These are phyloP conservation scores for Pelosia muscerda DNA, from an alignment of 2,888 invertebrate species.

Conservation along the genomic window DNA sequence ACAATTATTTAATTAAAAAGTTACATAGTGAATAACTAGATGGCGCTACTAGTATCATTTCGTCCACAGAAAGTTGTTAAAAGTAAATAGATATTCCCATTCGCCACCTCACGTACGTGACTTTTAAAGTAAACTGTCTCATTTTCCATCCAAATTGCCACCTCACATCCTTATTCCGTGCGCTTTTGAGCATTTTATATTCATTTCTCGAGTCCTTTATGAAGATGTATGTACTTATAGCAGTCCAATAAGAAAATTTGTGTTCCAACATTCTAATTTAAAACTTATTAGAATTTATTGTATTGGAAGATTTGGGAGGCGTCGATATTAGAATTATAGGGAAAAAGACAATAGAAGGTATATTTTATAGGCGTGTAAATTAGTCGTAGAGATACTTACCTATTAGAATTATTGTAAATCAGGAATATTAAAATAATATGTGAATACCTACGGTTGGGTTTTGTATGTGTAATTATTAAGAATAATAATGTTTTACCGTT, in stretches of 20 bases:
- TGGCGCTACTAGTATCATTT: slow-evolving; percentile 62
- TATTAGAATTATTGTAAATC: no score
- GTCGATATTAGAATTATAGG: slow-evolving; percentile 10
- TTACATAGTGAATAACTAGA: slow-evolving; percentile 52
- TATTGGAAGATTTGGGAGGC: slow-evolving; percentile 26
- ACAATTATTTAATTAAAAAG: neutral
- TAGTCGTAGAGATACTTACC: no score
- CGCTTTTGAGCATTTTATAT: slow-evolving; percentile 76
- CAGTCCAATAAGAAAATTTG: slow-evolving; percentile 69
- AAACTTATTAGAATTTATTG: slow-evolving; percentile 53
- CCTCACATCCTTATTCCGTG: slow-evolving; percentile 79
- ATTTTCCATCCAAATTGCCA: slow-evolving; percentile 80
- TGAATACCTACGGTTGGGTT: neutral
- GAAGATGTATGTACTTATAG: slow-evolving; percentile 72
- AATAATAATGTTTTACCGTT: no score
- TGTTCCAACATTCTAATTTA: slow-evolving; percentile 54
- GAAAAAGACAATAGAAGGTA: neutral
- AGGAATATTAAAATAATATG: neutral
- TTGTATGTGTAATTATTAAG: no score
- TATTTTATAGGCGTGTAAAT: neutral
- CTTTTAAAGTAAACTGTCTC: slow-evolving; percentile 77
- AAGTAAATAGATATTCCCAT: slow-evolving; percentile 42
- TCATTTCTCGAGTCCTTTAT: slow-evolving; percentile 75
- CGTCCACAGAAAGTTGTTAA: slow-evolving; percentile 14
- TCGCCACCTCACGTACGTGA: slow-evolving; percentile 72